Evolutionary conservation across 2,797 vertebrate genomes (phyloP).

Genomic region (Trematomus bernacchii): DNA sequence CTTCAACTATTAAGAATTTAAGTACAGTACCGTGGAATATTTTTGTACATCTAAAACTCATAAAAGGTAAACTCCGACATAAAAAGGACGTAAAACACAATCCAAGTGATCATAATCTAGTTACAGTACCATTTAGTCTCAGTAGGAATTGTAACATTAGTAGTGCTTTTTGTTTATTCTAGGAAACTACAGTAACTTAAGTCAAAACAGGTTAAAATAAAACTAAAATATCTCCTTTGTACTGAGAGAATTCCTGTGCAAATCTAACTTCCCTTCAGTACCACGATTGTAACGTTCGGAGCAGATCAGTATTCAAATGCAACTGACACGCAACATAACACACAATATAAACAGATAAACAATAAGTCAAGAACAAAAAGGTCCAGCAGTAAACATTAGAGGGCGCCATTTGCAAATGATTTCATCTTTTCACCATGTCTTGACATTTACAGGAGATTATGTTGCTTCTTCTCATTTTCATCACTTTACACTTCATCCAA

Average conservation of each 20-base stretch:
- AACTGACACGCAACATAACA: conserved; percentile 18
- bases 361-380: conserved; percentile 26
- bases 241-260: conserved; percentile 4
- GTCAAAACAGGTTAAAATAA: conserved; percentile 23
- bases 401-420: conserved; percentile 58
- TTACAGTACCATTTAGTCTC: conserved; percentile 13
- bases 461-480: conserved; percentile 7
- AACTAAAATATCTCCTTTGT: conserved; percentile 10
- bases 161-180: conserved; percentile 1
- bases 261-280: conserved; percentile 15
- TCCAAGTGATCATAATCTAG: not conserved
- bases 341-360: conserved; percentile 27
- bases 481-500: conserved; percentile 21
- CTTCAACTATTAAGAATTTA: conserved; percentile 5
- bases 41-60: conserved; percentile 20
- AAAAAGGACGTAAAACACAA: not conserved
- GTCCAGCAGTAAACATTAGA: conserved; percentile 71
- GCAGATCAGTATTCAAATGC: conserved; percentile 38
- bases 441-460: conserved; percentile 28
- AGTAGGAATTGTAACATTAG: not conserved
- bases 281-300: conserved; percentile 35
- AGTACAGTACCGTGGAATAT: conserved; percentile 2
- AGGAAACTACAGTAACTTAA: not conserved
- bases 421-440: conserved; percentile 23
- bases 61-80: not conserved